Evolutionary conservation across 2,113 vertebrate genomes (phyloP).

Genomic region (Chamaea fasciata): DNA sequence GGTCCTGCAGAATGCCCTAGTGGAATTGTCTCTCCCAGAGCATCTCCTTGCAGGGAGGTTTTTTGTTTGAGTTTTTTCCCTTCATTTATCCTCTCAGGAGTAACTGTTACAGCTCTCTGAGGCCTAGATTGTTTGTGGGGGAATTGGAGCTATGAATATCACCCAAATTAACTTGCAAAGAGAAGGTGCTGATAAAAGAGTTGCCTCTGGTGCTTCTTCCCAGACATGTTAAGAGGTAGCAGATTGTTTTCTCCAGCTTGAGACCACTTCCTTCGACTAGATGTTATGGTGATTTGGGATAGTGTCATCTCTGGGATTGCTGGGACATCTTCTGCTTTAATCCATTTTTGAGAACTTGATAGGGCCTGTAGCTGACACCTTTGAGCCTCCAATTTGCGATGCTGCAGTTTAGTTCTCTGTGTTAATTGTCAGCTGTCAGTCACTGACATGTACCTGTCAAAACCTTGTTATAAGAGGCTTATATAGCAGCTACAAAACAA

Average conservation of each 20-base stretch:
- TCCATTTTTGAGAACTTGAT: neutral
- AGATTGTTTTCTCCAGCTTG: neutral
- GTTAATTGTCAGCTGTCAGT: neutral
- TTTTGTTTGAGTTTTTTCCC: fast-evolving
- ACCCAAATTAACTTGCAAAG: neutral
- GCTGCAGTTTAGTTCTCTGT: neutral
- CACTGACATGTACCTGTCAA: neutral
- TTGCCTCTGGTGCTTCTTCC: neutral
- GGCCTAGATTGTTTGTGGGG: neutral
- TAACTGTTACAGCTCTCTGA: neutral
- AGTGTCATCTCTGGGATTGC: neutral
- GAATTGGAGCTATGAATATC: neutral
- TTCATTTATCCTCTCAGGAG: neutral
- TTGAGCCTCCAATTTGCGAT: neutral
- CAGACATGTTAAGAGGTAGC: neutral
- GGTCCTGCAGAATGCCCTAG: fast-evolving
- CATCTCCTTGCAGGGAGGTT: neutral
- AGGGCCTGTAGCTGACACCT: neutral
- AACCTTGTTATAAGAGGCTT: neutral
- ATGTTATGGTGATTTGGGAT: neutral
- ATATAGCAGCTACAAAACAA: neutral
- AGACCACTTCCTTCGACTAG: neutral
- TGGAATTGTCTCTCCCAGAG: neutral
- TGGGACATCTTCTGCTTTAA: neutral
- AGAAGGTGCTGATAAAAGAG: neutral